Base-by-base conservation (phyloP, 2,888 invertebrate species). In the Seira sanloemensis region DNA sequence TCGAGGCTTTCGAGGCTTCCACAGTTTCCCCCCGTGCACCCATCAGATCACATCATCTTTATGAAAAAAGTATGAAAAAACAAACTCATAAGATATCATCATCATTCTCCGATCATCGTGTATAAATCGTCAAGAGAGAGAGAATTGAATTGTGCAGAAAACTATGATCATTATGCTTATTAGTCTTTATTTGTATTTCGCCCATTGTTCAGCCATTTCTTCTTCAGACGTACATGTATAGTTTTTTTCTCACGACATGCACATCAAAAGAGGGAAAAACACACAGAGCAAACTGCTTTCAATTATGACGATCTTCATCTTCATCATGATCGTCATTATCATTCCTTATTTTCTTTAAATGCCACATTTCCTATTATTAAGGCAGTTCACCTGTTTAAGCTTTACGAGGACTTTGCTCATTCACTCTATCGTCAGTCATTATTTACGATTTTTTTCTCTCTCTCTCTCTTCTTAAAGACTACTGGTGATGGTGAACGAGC, bases 201-300 rank as follows among this genome's bases (percentile, higher is more conserved):
- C n/a, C n/a, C n/a, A n/a, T n/a, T n/a, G n/a, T 25, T 67, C 37
- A 46, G 37, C 69, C 69, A 19, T 23, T 21, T 65, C 21, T 19
- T 27, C 67, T 67, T 67, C 2, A 37, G 67, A 4, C n/a, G n/a
- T n/a, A n/a, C n/a, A n/a, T n/a, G n/a, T 71, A 50, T 69, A 68
- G 26, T 58, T 81, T 24, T n/a, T 37, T 37, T 37, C 79, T 79
- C 79, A 79, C 79, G 79, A 79, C 79, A 24, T 18, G 24, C 18
- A 23, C 21, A 67, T 37, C 37, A 37, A 37, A 12, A 37, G 12
- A n/a, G n/a, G n/a, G n/a, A n/a, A n/a, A n/a, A n/a, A n/a, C n/a
- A n/a, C n/a, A n/a, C n/a, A 37, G 12, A 37, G 12, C 37, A 37
- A 37, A 37, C 37, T 37, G 37, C 12, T 37, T 37, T 37, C 37